Base-by-base conservation (phyloP, 1,140 invertebrate species). In the Dendrolimus punctatus region DNA sequence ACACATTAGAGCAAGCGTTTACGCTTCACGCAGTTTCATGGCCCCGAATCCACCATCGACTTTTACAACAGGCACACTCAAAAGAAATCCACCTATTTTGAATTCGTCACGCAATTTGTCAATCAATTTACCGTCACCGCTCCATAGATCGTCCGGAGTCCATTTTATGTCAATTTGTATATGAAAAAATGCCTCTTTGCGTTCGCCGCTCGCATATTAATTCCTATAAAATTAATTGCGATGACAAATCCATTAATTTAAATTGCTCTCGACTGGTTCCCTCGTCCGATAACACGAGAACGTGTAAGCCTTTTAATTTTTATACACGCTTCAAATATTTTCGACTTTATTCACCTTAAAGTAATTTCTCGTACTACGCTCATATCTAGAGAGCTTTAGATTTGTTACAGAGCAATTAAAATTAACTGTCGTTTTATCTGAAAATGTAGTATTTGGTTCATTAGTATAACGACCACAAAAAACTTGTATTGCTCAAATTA, bases 91-190 rank as follows among this genome's bases (percentile, higher is more conserved):
- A 81, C 77, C 80, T 75, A 85, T 85, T 85, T 84, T 48, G 71
- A 67, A 85, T 85, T 85, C 74, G 82, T 76, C 80, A 85, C 75
- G 82, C 82, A 79, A 81, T 85, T 84, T 76, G 80, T 85, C 82
- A 82, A 85, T 85, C 78, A 80, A 80, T 85, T 76, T 60, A 61
- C 69, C 69, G 74, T 85, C 80, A 72, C 70, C 73, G 73, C 61
- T 68, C 68, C 57, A 71, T 65, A 77, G 66, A 78, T 73, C 73
- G 70, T 64, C 72, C 64, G 53, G 55, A 66, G 59, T 76, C 70
- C 68, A 82, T 81, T 81, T 70, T 51, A 77, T 85, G 76, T 82
- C 78, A 82, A 82, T 81, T 85, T 80, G 58, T 61, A 62, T 65
- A 72, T 74, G 76, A 67, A 60, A 80, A 76, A 78, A 66, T 51